Percentiles rank a stretch among this genome's conserved stretches.
These are phyloP conservation scores for Vipera latastei DNA, from an alignment of 2,797 vertebrate species.

Conservation along the genomic window DNA sequence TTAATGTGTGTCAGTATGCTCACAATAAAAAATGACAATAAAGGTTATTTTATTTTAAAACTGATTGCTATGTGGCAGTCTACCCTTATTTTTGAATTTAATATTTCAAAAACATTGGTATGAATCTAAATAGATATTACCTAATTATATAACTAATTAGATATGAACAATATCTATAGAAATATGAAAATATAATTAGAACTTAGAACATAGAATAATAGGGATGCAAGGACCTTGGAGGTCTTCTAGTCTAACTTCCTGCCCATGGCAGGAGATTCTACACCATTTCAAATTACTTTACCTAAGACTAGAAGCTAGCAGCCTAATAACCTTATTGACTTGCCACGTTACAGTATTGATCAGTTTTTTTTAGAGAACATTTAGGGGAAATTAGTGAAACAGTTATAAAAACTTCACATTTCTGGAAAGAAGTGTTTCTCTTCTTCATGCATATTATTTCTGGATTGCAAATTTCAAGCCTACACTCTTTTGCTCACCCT, in stretches of 20 bases:
- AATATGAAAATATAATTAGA: background rate
- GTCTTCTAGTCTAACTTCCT: background rate
- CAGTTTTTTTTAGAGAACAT: background rate
- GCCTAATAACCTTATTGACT: background rate
- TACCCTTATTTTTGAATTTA: background rate
- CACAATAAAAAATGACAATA: too few species aligned
- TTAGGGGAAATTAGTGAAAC: background rate
- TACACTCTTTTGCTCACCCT: background rate
- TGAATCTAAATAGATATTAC: background rate
- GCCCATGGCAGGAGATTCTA: background rate
- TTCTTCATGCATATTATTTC: background rate
- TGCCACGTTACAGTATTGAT: background rate
- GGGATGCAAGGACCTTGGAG: background rate
- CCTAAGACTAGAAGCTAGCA: background rate
- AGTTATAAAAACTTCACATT: background rate
- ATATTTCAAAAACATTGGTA: background rate
- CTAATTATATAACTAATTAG: background rate
- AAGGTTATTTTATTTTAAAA: background rate
- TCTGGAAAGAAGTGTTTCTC: background rate
- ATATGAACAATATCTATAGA: background rate
- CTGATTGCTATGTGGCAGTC: background rate
- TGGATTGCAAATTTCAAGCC: background rate
- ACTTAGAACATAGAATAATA: background rate
- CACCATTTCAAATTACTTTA: background rate
- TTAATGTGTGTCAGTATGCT: too few species aligned